Evolutionary conservation across 2,888 invertebrate genomes (phyloP).

Genomic region (Lomographa bimaculata): DNA sequence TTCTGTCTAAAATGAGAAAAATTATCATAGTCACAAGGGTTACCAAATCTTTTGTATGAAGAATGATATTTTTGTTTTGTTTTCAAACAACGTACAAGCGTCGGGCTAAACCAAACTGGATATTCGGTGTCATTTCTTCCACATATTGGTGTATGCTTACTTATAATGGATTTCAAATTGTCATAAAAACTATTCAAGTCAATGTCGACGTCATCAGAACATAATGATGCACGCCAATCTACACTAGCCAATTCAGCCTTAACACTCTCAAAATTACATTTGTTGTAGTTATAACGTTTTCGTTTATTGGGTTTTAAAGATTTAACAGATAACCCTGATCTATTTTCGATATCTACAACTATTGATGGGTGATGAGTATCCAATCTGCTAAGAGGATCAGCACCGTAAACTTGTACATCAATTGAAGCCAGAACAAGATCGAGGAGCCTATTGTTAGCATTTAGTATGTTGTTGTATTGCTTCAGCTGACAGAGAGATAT

Average conservation of each 20-base stretch:
- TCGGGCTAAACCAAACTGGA: not conserved
- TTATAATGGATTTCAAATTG: not conserved
- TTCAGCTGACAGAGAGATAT: conserved; percentile 1
- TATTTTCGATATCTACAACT: not conserved
- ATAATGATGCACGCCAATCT: not conserved
- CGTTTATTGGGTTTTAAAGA: not conserved
- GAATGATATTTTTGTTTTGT: not conserved
- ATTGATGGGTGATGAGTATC: conserved; percentile 10
- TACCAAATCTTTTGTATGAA: conserved; percentile 1
- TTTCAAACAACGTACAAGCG: not conserved
- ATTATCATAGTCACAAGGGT: not conserved
- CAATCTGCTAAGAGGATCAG: not conserved
- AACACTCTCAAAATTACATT: not conserved
- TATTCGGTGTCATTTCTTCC: too few species aligned
- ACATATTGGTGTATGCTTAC: not conserved
- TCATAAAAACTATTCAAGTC: not conserved
- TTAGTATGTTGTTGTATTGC: conserved; percentile 7
- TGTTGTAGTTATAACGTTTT: not conserved
- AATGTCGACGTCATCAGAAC: not conserved
- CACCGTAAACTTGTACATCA: not conserved
- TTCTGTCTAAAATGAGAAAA: not conserved
- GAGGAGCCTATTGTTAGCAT: conserved; percentile 1
- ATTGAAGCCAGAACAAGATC: conserved; percentile 6
- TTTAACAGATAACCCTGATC: not conserved
- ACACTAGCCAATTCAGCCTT: not conserved